A percentile compares a stretch with the other conserved stretches of the same genome.
phyloP scores from a whole-genome alignment of 1,140 invertebrate species.

The Saccostrea echinata region DNA sequence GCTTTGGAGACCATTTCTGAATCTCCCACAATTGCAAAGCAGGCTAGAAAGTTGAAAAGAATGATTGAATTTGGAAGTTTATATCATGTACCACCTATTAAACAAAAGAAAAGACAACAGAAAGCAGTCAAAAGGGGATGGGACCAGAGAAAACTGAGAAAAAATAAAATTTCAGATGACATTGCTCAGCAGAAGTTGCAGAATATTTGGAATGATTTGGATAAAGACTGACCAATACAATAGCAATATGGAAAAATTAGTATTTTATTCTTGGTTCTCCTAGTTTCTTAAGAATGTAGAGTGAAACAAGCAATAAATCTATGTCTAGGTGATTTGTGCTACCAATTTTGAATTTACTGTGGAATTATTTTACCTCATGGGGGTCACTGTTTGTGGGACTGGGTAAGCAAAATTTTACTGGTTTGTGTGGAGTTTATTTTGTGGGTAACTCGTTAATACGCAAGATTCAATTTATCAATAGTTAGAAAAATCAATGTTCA shows the following conservation, averaged over 20 bases:
- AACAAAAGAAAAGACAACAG: constrained; percentile 22
- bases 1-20: constrained; percentile 21
- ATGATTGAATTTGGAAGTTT: constrained; percentile 17
- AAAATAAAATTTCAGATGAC: constrained; percentile 16
- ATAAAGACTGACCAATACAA: background rate
- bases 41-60: constrained; percentile 24
- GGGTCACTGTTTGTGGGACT: too few relatives aligned
- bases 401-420: too few relatives aligned
- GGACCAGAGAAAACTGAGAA: background rate
- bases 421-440: too few relatives aligned
- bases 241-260: background rate
- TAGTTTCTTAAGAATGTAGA: too few relatives aligned
- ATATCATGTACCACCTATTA: background rate
- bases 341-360: too few relatives aligned
- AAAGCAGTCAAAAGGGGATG: constrained; percentile 27
- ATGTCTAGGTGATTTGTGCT: too few relatives aligned
- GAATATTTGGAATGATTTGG: constrained; percentile 19
- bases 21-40: background rate
- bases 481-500: too few relatives aligned
- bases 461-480: too few relatives aligned
- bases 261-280: too few relatives aligned
- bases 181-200: constrained; percentile 22
- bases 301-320: too few relatives aligned
- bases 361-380: too few relatives aligned
- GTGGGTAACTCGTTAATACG: too few relatives aligned